phyloP scores from a whole-genome alignment of 2,888 invertebrate species.

The Zonitis immaculata region DNA sequence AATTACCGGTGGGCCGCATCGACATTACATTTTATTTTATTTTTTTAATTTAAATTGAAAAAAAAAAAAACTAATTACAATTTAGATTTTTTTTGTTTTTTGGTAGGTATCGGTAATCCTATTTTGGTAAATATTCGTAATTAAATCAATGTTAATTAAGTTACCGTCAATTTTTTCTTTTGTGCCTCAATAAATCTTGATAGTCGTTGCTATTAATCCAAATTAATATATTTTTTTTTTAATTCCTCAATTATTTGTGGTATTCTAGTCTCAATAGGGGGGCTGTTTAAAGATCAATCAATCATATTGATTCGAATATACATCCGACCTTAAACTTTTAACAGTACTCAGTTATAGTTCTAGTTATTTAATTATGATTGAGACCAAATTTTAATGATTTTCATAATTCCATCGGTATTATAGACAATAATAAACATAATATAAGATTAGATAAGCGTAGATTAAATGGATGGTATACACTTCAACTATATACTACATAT shows the following conservation, averaged over 20 bases:
- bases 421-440: slow-evolving; percentile 28
- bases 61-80: too few species aligned
- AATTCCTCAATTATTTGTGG: background rate
- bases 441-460: slow-evolving; percentile 21
- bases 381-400: background rate
- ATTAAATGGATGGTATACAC: slow-evolving; percentile 31
- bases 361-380: too few species aligned
- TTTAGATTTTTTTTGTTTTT: too few species aligned
- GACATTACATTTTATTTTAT: slow-evolving; percentile 29
- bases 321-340: background rate
- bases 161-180: background rate
- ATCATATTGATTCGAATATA: background rate
- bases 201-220: background rate
- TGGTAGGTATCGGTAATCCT: too few species aligned
- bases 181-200: background rate
- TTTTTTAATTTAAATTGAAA: too few species aligned
- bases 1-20: slow-evolving; percentile 33
- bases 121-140: background rate
- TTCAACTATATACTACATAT: too few species aligned
- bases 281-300: background rate
- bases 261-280: background rate
- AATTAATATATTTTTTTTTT: background rate
- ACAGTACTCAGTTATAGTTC: background rate
- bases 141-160: background rate
- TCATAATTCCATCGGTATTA: slow-evolving; percentile 13